phyloP scores from a whole-genome alignment of 2,797 vertebrate genomes.

The Pseudocheirus occidentalis region DNA sequence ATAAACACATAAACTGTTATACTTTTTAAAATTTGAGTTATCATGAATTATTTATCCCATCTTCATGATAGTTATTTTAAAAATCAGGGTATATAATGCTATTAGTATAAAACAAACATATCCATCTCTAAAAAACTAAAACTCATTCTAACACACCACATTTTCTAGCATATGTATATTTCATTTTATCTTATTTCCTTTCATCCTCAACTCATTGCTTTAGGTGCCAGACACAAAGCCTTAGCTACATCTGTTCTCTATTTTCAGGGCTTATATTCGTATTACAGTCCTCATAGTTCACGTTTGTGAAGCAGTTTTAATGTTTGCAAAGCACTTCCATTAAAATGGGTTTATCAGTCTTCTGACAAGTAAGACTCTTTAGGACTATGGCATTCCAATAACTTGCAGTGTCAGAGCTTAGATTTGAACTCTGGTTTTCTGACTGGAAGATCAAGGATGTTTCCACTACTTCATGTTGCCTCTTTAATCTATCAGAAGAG shows the following conservation, averaged over 20 bases:
- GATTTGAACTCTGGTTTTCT: not conserved
- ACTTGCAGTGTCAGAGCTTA: not conserved
- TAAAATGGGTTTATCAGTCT: not conserved
- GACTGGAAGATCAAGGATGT: not conserved
- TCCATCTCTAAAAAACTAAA: not conserved
- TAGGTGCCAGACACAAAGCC: not conserved
- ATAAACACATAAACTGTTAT: slow-evolving; percentile 74
- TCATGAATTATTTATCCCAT: slow-evolving; percentile 26
- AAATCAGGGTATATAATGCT: slow-evolving; percentile 63
- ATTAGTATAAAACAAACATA: slow-evolving; percentile 27
- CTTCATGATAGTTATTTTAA: slow-evolving; percentile 77
- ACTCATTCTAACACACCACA: not conserved
- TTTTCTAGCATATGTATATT: not conserved
- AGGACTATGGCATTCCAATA: not conserved
- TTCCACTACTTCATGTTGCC: not conserved
- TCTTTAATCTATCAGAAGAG: slow-evolving; percentile 37
- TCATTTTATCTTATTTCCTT: slow-evolving; percentile 44
- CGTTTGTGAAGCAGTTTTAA: not conserved
- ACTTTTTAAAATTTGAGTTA: slow-evolving; percentile 52
- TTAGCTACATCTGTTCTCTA: slow-evolving; percentile 3
- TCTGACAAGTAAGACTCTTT: not conserved
- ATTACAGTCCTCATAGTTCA: not conserved
- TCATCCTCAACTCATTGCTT: slow-evolving; percentile 1
- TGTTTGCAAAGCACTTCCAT: not conserved
- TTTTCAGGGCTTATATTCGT: not conserved